A percentile compares a stretch with the other conserved stretches of the same genome.
phyloP scores from a whole-genome alignment of 2,797 vertebrate genomes.

The Sternotherus odoratus region DNA sequence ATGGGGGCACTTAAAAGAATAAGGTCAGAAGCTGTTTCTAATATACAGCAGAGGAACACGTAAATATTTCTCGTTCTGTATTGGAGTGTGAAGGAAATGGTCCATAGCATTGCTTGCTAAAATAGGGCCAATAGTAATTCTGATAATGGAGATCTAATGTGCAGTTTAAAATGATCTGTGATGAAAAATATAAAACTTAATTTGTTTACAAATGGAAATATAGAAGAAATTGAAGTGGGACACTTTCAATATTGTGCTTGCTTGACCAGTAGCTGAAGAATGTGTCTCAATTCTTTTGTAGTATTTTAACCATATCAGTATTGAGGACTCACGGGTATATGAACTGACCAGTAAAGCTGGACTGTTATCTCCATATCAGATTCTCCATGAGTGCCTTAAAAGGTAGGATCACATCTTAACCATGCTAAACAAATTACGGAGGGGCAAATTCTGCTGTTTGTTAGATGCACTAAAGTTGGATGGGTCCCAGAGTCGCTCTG shows the following conservation, averaged over 20 bases:
- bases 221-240: not conserved
- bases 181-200: not conserved
- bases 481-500: not conserved
- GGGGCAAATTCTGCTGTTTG: rapidly evolving
- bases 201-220: not conserved
- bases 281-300: conserved; percentile 75
- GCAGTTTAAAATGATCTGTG: not conserved
- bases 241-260: not conserved
- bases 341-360: conserved; percentile 99
- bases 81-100: not conserved
- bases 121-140: not conserved
- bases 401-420: conserved; percentile 81
- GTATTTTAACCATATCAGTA: conserved; percentile 99
- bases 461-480: not conserved
- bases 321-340: conserved; percentile 98
- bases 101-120: not conserved
- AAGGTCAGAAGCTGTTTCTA: not conserved
- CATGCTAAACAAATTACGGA: rapidly evolving
- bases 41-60: not conserved
- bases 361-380: conserved; percentile 99
- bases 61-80: not conserved
- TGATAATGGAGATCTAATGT: not conserved
- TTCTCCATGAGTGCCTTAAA: conserved; percentile 99
- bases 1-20: not conserved
- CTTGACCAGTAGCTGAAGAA: not conserved